phyloP scores from a whole-genome alignment of 2,888 invertebrate genomes.

The Steinernema scapterisci region DNA sequence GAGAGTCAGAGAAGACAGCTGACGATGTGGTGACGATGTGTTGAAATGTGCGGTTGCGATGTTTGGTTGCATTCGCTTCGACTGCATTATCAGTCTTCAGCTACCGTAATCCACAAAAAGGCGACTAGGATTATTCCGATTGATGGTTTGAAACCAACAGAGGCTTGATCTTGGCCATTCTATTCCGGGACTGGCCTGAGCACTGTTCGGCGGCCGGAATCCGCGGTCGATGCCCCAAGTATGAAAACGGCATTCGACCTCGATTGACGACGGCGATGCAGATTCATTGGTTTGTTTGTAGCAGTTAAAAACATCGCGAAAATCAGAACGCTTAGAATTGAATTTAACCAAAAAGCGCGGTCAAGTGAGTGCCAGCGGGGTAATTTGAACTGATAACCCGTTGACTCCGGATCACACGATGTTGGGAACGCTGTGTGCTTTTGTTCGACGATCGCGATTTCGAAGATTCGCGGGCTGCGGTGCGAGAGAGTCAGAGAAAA shows the following conservation, averaged over 20 bases:
- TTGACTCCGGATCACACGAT: constrained; percentile 12
- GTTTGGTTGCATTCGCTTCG: neutral
- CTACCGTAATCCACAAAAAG: too few species aligned
- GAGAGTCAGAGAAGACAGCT: neutral
- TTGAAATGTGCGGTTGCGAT: neutral
- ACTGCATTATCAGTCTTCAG: too few species aligned
- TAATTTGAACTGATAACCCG: neutral
- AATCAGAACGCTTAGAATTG: neutral
- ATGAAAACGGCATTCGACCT: neutral
- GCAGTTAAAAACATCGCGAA: neutral
- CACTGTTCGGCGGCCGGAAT: too few species aligned
- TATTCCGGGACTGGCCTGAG: too few species aligned
- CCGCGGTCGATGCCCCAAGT: too few species aligned
- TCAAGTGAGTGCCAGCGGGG: constrained; percentile 4
- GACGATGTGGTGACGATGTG: neutral
- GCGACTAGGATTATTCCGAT: too few species aligned
- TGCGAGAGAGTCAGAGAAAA: neutral
- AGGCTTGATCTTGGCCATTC: too few species aligned
- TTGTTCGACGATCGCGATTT: neutral
- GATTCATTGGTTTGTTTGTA: neutral
- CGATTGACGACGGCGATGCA: neutral
- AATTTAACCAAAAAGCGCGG: neutral
- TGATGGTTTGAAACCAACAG: too few species aligned
- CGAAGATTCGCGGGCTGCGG: neutral
- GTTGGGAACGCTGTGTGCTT: neutral